Percentiles rank a stretch among this genome's conserved stretches.
phyloP scores from a whole-genome alignment of 2,797 vertebrate species.

The Ambastaia sidthimunki region DNA sequence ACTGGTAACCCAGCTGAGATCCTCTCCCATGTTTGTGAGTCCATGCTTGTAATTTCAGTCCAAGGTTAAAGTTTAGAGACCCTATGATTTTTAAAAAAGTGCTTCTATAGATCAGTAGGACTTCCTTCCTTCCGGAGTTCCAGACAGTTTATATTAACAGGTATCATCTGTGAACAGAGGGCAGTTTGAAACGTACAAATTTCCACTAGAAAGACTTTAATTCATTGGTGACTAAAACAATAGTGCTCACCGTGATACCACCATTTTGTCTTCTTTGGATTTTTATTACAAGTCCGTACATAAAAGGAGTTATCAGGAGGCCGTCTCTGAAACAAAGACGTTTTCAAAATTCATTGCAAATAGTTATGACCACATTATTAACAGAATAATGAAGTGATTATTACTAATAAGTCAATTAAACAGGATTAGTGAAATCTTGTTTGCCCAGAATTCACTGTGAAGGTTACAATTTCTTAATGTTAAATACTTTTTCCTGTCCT shows the following conservation, averaged over 20 bases:
- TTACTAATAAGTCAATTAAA: too few species aligned
- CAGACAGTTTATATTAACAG: constrained; percentile 93
- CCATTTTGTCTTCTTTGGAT: constrained; percentile 99
- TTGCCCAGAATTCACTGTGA: too few species aligned
- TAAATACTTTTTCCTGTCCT: too few species aligned
- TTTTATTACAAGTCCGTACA: constrained; percentile 99
- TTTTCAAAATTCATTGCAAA: background rate
- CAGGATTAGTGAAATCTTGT: too few species aligned
- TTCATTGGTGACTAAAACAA: background rate
- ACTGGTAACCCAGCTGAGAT: constrained; percentile 87
- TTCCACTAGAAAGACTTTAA: background rate
- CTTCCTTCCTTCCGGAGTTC: constrained; percentile 90
- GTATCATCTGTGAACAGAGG: constrained; percentile 92
- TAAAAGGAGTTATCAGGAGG: constrained; percentile 99
- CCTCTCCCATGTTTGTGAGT: constrained; percentile 77
- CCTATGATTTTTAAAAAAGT: constrained; percentile 94
- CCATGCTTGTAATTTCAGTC: constrained; percentile 95
- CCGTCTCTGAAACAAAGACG: constrained; percentile 81
- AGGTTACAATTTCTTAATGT: too few species aligned
- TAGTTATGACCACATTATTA: background rate
- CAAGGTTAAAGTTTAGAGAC: constrained; percentile 98
- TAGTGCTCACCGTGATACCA: constrained; percentile 97
- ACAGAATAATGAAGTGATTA: too few species aligned
- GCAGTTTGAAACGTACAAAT: constrained; percentile 48
- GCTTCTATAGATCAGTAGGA: constrained; percentile 98